Evolutionary conservation across 2,888 invertebrate genomes (phyloP).

Genomic region (Dorcus hopei): DNA sequence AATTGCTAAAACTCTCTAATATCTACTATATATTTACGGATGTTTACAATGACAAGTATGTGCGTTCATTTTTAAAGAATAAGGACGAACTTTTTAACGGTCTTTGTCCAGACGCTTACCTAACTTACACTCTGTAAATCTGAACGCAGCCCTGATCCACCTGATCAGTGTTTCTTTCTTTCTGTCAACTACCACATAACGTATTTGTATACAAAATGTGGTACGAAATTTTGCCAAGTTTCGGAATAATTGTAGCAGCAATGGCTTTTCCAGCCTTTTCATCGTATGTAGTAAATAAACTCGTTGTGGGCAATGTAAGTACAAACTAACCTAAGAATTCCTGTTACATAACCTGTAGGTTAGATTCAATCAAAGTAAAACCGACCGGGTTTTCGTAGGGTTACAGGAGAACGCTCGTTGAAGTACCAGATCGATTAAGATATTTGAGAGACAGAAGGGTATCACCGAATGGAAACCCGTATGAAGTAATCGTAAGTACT

Average conservation of each 20-base stretch:
- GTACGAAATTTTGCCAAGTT: conserved; percentile 69
- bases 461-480: conserved; percentile 55
- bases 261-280: conserved; percentile 61
- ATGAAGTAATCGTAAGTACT: conserved; percentile 49
- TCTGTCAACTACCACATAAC: background rate
- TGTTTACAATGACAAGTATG: too few species aligned
- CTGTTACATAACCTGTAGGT: conserved; percentile 50
- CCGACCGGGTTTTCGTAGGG: conserved; percentile 16
- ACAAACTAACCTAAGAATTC: background rate
- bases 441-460: conserved; percentile 63
- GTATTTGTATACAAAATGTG: conserved; percentile 54
- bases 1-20: too few species aligned
- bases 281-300: conserved; percentile 61
- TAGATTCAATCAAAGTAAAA: conserved; percentile 2
- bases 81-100: too few species aligned
- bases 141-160: too few species aligned
- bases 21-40: too few species aligned
- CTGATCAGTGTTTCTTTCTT: too few species aligned
- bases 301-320: conserved; percentile 55
- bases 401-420: conserved; percentile 55
- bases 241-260: conserved; percentile 58
- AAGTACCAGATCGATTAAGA: conserved; percentile 53
- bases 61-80: too few species aligned
- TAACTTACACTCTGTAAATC: too few species aligned
- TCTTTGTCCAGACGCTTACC: too few species aligned